Conservation (phyloP, 2,113 vertebrate genomes). For the Hemichromis elongatus region DNA sequence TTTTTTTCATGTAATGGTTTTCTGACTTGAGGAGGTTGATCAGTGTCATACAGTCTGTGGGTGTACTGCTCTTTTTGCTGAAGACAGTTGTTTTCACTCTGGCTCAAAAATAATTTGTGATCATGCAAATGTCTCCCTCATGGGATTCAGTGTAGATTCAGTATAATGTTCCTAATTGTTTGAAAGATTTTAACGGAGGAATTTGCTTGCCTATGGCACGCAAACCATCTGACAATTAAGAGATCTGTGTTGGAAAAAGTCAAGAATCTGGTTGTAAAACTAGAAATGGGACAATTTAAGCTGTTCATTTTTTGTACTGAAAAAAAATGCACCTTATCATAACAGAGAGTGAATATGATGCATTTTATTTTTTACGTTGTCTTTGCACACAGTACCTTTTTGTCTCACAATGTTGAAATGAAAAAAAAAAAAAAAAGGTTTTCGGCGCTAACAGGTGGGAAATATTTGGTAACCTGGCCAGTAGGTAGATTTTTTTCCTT, state of each 20-base stretch:
- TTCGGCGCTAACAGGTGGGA: not conserved
- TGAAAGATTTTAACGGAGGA: not conserved
- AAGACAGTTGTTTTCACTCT: not conserved
- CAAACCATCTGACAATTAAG: not conserved
- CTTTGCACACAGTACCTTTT: not conserved
- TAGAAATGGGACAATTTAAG: not conserved
- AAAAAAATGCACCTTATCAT: not conserved
- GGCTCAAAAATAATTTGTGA: not conserved
- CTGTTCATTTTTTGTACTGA: not conserved
- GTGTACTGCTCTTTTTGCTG: not conserved
- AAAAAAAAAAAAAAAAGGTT: not conserved
- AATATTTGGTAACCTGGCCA: slow-evolving; percentile 19
- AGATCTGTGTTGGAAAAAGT: not conserved
- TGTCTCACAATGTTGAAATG: not conserved
- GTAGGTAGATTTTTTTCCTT: slow-evolving; percentile 31
- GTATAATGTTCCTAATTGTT: not conserved
- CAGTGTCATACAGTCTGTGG: not conserved
- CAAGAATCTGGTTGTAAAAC: not conserved
- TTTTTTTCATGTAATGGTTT: not conserved
- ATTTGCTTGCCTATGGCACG: not conserved
- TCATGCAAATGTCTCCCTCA: not conserved
- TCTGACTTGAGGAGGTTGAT: not conserved
- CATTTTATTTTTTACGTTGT: not conserved
- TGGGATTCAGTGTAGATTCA: not conserved
- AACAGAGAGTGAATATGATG: not conserved